Conservation (phyloP, 2,888 invertebrate species). For the Quadroppia sp. region DNA sequence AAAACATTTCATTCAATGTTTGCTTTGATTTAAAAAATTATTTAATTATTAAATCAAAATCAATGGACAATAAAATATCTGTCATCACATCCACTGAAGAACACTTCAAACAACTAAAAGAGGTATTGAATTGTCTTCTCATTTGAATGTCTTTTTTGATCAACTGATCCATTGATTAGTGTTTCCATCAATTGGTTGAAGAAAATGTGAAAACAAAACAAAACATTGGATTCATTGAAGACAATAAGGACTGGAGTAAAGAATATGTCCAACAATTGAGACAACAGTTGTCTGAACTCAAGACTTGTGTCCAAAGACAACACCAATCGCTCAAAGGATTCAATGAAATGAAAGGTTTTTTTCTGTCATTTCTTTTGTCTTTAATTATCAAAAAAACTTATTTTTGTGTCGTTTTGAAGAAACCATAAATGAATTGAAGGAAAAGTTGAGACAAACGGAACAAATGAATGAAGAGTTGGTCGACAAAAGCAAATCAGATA, state of each 20-base stretch:
- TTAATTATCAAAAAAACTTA: not conserved
- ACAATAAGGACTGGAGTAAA: not conserved
- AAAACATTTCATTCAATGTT: too few species aligned
- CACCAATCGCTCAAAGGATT: not conserved
- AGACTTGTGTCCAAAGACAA: not conserved
- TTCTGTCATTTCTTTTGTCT: not conserved
- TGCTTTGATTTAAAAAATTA: too few species aligned
- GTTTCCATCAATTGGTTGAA: not conserved
- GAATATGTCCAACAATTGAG: not conserved
- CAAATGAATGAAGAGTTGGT: not conserved
- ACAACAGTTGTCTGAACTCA: not conserved
- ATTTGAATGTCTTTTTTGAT: not conserved
- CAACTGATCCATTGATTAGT: not conserved
- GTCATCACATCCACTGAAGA: too few species aligned
- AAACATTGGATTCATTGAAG: not conserved
- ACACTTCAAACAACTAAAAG: too few species aligned
- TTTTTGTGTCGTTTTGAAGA: not conserved
- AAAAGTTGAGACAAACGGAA: not conserved
- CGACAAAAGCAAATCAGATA: not conserved
- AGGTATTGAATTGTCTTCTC: not conserved
- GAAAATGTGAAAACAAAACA: slow-evolving; percentile 6
- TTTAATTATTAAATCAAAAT: too few species aligned
- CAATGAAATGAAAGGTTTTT: slow-evolving; percentile 28
- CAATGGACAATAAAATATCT: too few species aligned
- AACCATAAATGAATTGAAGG: not conserved